Conservation (phyloP, 2,113 vertebrate species). For the Aplodontia rufa region DNA sequence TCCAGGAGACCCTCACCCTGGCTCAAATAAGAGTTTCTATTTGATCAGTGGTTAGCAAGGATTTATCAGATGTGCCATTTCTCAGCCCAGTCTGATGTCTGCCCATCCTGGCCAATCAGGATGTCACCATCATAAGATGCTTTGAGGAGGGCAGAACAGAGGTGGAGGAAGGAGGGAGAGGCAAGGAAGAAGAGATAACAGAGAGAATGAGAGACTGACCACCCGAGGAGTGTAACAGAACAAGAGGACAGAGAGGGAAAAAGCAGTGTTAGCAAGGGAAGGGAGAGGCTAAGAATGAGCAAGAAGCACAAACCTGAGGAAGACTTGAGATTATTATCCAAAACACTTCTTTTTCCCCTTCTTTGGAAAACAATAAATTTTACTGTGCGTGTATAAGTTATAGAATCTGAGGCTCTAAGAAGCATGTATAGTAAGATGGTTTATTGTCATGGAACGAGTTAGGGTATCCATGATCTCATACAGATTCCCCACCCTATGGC, state of each 20-base stretch:
- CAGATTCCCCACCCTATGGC: fast-evolving
- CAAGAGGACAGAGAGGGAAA: background rate
- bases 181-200: fast-evolving
- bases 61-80: background rate
- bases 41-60: background rate
- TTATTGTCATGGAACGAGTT: fast-evolving
- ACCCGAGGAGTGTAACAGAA: too few relatives aligned
- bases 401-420: background rate
- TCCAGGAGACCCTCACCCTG: background rate
- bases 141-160: too few relatives aligned
- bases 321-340: background rate
- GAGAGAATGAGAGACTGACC: fast-evolving
- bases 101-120: fast-evolving
- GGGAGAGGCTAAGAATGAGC: background rate
- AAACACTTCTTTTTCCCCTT: background rate
- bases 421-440: background rate
- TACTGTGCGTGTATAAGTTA: too few relatives aligned
- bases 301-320: background rate
- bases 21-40: background rate
- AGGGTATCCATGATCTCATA: background rate
- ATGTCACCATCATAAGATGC: fast-evolving
- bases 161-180: fast-evolving
- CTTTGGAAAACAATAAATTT: background rate
- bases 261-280: fast-evolving
- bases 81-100: fast-evolving